Percentiles rank a stretch among this genome's conserved stretches.
phyloP scores from a whole-genome alignment of 2,797 vertebrate species.

The Pseudomugil tenellus region DNA sequence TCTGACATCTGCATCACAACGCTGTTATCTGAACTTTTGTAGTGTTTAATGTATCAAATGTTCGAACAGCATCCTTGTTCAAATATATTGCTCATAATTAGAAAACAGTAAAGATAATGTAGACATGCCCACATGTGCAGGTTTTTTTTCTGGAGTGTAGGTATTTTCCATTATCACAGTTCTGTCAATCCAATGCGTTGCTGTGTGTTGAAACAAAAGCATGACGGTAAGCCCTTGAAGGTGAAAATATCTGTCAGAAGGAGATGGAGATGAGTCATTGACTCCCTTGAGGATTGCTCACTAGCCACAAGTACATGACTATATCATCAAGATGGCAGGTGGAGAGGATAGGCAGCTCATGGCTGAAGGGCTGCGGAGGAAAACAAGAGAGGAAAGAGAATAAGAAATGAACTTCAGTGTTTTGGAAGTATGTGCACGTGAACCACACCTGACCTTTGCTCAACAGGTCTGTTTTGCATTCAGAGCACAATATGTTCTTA shows the following conservation, averaged over 20 bases:
- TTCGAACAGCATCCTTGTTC: constrained; percentile 38
- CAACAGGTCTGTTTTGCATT: constrained; percentile 27
- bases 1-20: constrained; percentile 36
- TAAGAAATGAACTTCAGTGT: constrained; percentile 49
- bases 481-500: constrained; percentile 15
- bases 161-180: constrained; percentile 29
- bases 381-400: constrained; percentile 47
- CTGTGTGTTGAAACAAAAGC: constrained; percentile 58
- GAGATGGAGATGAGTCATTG: constrained; percentile 68
- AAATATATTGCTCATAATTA: constrained; percentile 32
- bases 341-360: constrained; percentile 32
- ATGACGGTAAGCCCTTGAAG: constrained; percentile 54
- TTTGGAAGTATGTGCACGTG: constrained; percentile 13
- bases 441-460: constrained; percentile 32
- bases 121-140: constrained; percentile 41
- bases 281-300: constrained; percentile 60
- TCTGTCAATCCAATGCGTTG: constrained; percentile 13
- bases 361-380: constrained; percentile 42
- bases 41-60: constrained; percentile 26
- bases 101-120: constrained; percentile 53
- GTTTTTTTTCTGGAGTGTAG: constrained; percentile 15
- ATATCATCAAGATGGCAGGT: constrained; percentile 65
- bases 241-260: constrained; percentile 68
- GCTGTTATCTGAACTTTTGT: constrained; percentile 45
- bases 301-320: constrained; percentile 51